Percentiles rank a stretch among this genome's conserved stretches.
phyloP scores from a whole-genome alignment of 2,797 vertebrate genomes.

The Sparus aurata region DNA sequence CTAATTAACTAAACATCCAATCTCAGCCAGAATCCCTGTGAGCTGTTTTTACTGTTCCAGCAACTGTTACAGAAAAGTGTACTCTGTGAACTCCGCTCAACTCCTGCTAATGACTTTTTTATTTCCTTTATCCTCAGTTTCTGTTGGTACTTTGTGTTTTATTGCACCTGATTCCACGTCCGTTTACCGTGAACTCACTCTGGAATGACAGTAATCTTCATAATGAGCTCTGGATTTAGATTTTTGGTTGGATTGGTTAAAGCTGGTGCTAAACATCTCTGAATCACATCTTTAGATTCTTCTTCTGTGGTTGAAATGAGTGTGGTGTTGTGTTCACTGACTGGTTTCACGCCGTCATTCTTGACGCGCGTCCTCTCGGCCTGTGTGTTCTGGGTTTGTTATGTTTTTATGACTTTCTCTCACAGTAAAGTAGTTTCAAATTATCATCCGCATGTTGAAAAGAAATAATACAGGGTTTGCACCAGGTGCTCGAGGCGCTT shows the following conservation, averaged over 20 bases:
- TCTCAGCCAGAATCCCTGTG: not conserved
- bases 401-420: no score
- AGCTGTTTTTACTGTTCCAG: not conserved
- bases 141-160: not conserved
- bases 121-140: not conserved
- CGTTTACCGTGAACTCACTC: not conserved
- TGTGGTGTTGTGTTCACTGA: not conserved
- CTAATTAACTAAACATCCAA: constrained; percentile 14
- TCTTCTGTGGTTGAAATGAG: not conserved
- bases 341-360: no score
- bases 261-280: not conserved
- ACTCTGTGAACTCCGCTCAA: not conserved
- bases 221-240: constrained; percentile 7
- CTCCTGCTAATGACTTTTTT: not conserved
- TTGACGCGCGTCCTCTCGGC: not conserved
- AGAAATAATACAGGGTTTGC: no score
- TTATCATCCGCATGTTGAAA: no score
- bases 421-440: no score
- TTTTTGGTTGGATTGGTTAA: not conserved
- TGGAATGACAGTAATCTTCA: not conserved
- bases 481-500: no score
- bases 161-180: not conserved
- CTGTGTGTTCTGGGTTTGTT: not conserved
- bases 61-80: not conserved
- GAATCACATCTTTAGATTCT: not conserved